phyloP scores from a whole-genome alignment of 1,140 invertebrate genomes.

The Conus ventricosus region DNA sequence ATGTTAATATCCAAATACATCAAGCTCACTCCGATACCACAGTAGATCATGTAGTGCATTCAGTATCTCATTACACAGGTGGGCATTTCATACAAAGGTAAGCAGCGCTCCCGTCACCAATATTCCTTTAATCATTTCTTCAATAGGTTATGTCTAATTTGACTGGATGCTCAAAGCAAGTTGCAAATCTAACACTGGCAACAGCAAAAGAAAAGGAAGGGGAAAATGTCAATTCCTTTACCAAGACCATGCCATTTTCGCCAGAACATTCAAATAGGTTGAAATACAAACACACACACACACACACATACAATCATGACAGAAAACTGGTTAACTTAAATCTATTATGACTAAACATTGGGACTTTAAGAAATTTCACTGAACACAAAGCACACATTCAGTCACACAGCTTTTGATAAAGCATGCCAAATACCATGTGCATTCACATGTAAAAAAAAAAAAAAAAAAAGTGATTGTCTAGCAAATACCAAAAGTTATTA shows the following conservation, averaged over 20 bases:
- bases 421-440: background rate
- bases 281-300: background rate
- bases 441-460: background rate
- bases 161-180: constrained; percentile 25
- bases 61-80: background rate
- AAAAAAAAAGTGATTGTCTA: background rate
- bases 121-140: background rate
- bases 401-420: background rate
- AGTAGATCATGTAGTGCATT: constrained; percentile 20
- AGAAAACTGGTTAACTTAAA: background rate
- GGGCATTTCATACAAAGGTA: background rate
- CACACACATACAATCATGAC: background rate
- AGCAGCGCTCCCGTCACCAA: constrained; percentile 27
- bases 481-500: too few relatives aligned
- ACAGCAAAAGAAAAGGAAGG: background rate
- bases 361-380: background rate
- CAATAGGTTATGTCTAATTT: constrained; percentile 21
- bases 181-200: constrained; percentile 21
- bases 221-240: constrained; percentile 11
- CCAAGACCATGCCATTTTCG: constrained; percentile 27
- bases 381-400: background rate
- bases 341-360: background rate
- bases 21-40: constrained; percentile 27
- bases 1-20: constrained; percentile 28
- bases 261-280: constrained; percentile 28